These are phyloP conservation scores for Myodes glareolus DNA, from an alignment of 2,113 vertebrate species.

Conservation along the genomic window DNA sequence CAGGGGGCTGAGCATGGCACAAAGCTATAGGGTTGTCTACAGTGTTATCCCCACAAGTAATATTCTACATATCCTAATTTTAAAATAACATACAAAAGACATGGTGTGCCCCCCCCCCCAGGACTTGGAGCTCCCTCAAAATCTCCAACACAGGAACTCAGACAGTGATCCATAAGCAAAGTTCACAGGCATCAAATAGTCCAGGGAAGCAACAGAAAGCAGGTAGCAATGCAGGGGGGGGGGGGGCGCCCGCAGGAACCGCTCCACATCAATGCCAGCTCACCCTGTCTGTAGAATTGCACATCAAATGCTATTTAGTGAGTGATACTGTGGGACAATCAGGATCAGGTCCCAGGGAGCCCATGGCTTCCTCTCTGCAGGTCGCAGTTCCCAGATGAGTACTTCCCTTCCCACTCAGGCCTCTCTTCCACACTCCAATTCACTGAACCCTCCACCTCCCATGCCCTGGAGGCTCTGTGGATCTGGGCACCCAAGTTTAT, in stretches of 20 bases:
- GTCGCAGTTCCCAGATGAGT: not conserved
- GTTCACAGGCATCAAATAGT: not conserved
- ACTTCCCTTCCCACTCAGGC: not conserved
- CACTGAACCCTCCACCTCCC: not conserved
- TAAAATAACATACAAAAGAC: not conserved
- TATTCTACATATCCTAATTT: not conserved
- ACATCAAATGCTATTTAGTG: not conserved
- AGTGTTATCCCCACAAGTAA: not conserved
- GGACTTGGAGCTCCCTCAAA: not conserved
- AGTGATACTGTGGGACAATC: not conserved
- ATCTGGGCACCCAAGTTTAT: not conserved
- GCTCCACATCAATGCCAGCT: not conserved
- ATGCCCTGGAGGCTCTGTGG: not conserved
- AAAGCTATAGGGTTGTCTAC: not conserved
- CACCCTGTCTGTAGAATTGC: not conserved
- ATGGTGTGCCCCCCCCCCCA: not conserved
- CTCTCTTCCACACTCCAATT: not conserved
- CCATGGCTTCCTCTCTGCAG: not conserved
- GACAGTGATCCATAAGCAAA: not conserved
- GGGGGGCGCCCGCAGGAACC: rapidly evolving
- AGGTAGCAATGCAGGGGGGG: rapidly evolving
- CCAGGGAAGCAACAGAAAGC: not conserved
- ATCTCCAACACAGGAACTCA: not conserved
- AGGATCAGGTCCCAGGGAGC: not conserved
- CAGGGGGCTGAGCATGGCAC: too few relatives aligned